Evolutionary conservation across 2,113 vertebrate species (phyloP).

Genomic region (Bostrychus sinensis): DNA sequence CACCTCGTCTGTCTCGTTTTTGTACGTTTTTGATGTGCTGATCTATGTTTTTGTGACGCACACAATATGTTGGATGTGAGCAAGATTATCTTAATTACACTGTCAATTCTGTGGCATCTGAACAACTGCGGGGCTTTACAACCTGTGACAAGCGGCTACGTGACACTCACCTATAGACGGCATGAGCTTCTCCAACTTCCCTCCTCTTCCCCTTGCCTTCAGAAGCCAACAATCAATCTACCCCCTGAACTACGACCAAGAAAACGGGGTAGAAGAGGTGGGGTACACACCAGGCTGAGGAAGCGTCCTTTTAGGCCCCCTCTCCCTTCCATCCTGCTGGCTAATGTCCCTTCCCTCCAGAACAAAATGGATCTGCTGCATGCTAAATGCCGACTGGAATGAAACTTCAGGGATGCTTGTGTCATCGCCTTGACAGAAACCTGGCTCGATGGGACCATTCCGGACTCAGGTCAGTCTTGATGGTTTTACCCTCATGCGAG

Average conservation of each 20-base stretch:
- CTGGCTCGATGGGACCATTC: neutral
- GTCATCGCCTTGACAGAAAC: slow-evolving; percentile 2
- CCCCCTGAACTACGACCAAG: neutral
- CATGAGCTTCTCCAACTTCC: neutral
- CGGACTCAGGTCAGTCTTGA: neutral
- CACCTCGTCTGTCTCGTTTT: neutral
- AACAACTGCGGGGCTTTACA: neutral
- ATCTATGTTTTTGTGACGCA: neutral
- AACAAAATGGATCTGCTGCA: neutral
- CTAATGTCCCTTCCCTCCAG: neutral
- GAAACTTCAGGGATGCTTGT: neutral
- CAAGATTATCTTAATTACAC: neutral
- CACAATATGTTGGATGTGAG: neutral
- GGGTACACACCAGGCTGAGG: neutral
- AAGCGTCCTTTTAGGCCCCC: neutral
- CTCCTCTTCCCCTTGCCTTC: neutral
- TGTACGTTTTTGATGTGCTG: too few species aligned
- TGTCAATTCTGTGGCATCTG: neutral
- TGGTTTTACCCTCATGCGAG: neutral
- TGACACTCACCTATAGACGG: neutral
- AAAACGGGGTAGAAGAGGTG: neutral
- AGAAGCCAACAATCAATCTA: neutral
- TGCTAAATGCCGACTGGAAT: neutral
- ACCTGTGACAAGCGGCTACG: neutral
- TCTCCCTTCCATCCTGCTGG: neutral